A percentile compares a stretch with the other conserved stretches of the same genome.
Evolutionary conservation across 2,888 invertebrate genomes (phyloP).

Genomic region (Corbicula japonica): DNA sequence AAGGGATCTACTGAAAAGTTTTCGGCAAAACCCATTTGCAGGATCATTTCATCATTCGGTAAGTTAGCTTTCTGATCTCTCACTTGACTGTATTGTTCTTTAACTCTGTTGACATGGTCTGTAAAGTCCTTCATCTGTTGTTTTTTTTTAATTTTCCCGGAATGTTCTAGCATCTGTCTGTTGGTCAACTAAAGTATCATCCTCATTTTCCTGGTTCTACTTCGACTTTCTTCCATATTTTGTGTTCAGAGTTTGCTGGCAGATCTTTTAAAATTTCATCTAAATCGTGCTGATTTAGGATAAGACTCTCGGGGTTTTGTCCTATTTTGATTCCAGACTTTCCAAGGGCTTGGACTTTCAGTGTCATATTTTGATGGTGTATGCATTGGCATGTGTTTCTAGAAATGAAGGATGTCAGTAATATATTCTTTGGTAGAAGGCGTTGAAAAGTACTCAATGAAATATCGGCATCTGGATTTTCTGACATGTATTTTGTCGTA

Average conservation of each 20-base stretch:
- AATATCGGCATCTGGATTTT: constrained; percentile 18
- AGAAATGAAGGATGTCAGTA: constrained; percentile 39
- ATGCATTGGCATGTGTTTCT: constrained; percentile 56
- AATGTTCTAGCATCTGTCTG: too few relatives aligned
- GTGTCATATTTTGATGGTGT: constrained; percentile 53
- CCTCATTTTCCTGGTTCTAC: too few relatives aligned
- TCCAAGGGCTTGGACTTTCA: constrained; percentile 23
- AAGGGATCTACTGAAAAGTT: constrained; percentile 52
- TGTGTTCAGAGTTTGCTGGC: too few relatives aligned
- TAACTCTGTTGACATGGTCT: background rate
- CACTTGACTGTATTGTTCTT: constrained; percentile 14
- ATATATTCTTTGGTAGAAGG: constrained; percentile 37
- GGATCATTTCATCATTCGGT: constrained; percentile 43
- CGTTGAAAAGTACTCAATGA: constrained; percentile 35
- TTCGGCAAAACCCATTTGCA: constrained; percentile 66
- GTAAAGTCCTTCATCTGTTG: background rate
- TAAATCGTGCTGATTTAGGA: constrained; percentile 33
- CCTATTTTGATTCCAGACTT: constrained; percentile 37
- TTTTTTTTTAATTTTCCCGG: too few relatives aligned
- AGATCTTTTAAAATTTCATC: too few relatives aligned
- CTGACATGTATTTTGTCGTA: background rate
- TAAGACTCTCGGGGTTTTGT: constrained; percentile 52
- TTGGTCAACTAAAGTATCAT: too few relatives aligned
- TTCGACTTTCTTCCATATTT: too few relatives aligned
- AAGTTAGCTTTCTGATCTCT: too few relatives aligned